Evolutionary conservation across 2,797 vertebrate genomes (phyloP).

Genomic region (Amblyopsis hoosieri): DNA sequence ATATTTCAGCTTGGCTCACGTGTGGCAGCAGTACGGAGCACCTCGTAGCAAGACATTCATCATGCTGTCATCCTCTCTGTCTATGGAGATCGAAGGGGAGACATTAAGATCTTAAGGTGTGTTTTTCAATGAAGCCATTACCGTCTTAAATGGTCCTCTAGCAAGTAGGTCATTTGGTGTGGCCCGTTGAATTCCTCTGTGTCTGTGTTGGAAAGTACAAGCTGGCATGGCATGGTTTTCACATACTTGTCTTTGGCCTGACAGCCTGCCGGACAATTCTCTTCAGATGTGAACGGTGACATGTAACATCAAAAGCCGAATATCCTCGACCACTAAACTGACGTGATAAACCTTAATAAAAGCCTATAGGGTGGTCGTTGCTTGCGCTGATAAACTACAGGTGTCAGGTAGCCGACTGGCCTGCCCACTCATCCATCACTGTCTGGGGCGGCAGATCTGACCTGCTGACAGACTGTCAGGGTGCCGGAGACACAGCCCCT

Average conservation of each 20-base stretch:
- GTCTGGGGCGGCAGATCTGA: slow-evolving; percentile 44
- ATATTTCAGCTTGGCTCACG: slow-evolving; percentile 40
- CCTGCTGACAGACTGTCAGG: slow-evolving; percentile 47
- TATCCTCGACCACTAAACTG: no score
- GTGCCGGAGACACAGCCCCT: slow-evolving; percentile 65
- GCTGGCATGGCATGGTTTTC: background rate
- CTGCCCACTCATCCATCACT: slow-evolving; percentile 47
- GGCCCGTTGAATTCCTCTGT: no score
- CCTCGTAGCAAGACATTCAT: slow-evolving; percentile 54
- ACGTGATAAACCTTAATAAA: no score
- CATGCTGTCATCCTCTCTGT: slow-evolving; percentile 53
- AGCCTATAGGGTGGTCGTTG: no score
- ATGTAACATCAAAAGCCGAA: no score
- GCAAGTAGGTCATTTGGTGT: no score
- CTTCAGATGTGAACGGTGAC: no score
- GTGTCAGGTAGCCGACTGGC: slow-evolving; percentile 20
- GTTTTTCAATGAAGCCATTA: background rate
- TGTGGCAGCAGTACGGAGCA: slow-evolving; percentile 27
- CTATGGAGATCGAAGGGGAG: slow-evolving; percentile 12
- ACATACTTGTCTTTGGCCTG: no score
- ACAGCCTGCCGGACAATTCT: no score
- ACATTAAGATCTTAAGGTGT: no score
- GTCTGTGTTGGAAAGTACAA: slow-evolving; percentile 14
- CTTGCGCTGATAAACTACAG: no score
- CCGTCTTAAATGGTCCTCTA: background rate